phyloP scores from a whole-genome alignment of 1,140 invertebrate genomes.

The Drosophila nannoptera region DNA sequence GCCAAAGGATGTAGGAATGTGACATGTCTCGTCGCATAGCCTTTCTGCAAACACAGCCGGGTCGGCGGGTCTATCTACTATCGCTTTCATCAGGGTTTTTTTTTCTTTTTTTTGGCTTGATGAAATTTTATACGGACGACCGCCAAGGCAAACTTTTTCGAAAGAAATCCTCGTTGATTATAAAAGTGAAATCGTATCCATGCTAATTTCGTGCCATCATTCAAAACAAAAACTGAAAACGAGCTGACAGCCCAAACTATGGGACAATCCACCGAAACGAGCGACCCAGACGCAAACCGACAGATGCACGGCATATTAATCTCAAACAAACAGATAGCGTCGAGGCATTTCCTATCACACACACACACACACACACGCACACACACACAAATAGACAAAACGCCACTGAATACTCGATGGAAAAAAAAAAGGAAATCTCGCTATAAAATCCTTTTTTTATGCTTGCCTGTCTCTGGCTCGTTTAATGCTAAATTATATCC shows the following conservation, averaged over 20 bases:
- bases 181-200: constrained; percentile 74
- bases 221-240: constrained; percentile 53
- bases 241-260: constrained; percentile 60
- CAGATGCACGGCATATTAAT: constrained; percentile 77
- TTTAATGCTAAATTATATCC: constrained; percentile 78
- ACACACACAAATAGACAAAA: constrained; percentile 17
- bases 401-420: constrained; percentile 32
- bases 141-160: constrained; percentile 8
- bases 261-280: constrained; percentile 38
- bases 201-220: constrained; percentile 69
- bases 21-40: background rate
- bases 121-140: constrained; percentile 55
- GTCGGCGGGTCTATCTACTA: background rate
- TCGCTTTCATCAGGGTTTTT: constrained; percentile 9
- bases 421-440: constrained; percentile 63
- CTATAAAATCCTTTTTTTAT: constrained; percentile 63
- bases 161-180: constrained; percentile 33
- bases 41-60: background rate
- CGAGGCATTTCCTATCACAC: constrained; percentile 63
- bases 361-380: constrained; percentile 32
- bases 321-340: constrained; percentile 75
- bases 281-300: constrained; percentile 52
- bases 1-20: too few relatives aligned
- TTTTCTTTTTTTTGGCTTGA: constrained; percentile 18
- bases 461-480: constrained; percentile 43